Evolutionary conservation across 2,888 invertebrate species (phyloP), one percentile per base, ranked within the genome.

Genomic region (Melipona beecheii): DNA sequence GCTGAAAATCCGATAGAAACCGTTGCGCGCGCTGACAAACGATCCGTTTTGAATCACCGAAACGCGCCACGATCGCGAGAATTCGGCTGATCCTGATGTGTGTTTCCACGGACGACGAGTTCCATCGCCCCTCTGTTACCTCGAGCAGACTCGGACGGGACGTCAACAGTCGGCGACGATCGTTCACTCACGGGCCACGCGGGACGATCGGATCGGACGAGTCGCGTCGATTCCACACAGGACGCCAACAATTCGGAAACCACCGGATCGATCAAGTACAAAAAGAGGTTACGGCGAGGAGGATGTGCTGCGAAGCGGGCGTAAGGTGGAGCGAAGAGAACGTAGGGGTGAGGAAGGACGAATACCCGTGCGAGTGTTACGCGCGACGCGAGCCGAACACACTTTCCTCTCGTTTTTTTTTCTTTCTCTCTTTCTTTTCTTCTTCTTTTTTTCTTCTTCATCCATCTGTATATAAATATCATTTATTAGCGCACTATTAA

Each of bases 381-480:
- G 62, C 64, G 31, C 31, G 72, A 31, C 58, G 60, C 43, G 58
- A 77, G 54, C 56, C 69, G 75, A 70, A 81, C 70, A 66, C n/a
- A 79, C 86, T 90, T 89, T 91, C 89, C 87, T 90, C 90, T 93
- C 68, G 75, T 68, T 83, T 94, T 92, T 60, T 2, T 58, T 58
- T 58, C 11, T 58, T 60, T 60, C 19, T 54, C 19, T 54, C 19
- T 21, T 21, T 54, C 19, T 54, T 17, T 93, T 43, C 9, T 58
- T 60, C 24, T 54, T 54, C 19, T 54, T 54, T 21, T 21, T 21
- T 54, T 21, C 19, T 19, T 54, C 19, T 92, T 93, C 93, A 93
- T 92, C 90, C 93, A 94, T 94, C 92, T 94, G 94, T 94, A 94
- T 92, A 94, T 94, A 94, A 81, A 89, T 91, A 92, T 92, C 93